Conservation (phyloP, 2,888 invertebrate species). For the Anoncus sp. region DNA sequence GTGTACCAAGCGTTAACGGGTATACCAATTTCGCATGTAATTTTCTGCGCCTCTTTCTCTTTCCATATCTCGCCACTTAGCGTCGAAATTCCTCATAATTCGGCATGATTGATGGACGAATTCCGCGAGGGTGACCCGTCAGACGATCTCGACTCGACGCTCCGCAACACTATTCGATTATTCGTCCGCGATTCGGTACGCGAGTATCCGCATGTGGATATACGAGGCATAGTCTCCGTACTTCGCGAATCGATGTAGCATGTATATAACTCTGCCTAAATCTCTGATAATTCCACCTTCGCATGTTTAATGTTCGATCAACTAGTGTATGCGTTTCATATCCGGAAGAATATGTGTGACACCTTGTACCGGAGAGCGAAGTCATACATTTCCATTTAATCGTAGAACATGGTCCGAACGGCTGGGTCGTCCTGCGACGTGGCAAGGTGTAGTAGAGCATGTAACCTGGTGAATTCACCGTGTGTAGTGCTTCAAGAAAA, state of each 20-base stretch:
- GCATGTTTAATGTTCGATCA: slow-evolving; percentile 4
- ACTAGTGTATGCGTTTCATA: neutral
- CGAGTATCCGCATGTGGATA: neutral
- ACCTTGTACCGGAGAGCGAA: slow-evolving; percentile 6
- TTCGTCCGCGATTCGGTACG: slow-evolving; percentile 36
- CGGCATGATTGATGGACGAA: slow-evolving; percentile 64
- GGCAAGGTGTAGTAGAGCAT: neutral
- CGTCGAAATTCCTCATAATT: slow-evolving; percentile 63
- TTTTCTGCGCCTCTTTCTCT: slow-evolving; percentile 38
- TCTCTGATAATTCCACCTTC: slow-evolving; percentile 8
- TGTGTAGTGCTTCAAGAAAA: slow-evolving; percentile 8
- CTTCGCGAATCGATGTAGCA: neutral
- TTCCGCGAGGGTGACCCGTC: slow-evolving; percentile 28
- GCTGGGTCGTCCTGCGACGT: too few species aligned
- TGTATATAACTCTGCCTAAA: slow-evolving; percentile 7
- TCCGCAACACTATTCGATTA: slow-evolving; percentile 61
- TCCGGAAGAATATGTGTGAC: neutral
- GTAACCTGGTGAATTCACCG: neutral
- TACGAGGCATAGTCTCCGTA: neutral
- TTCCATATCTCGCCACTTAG: neutral
- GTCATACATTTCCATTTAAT: slow-evolving; percentile 46
- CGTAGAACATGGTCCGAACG: too few species aligned
- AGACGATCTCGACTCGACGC: slow-evolving; percentile 36
- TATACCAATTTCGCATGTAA: slow-evolving; percentile 70
- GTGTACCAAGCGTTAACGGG: slow-evolving; percentile 6